Conservation (phyloP, 2,888 invertebrate genomes). For the Cerastoderma edule region DNA sequence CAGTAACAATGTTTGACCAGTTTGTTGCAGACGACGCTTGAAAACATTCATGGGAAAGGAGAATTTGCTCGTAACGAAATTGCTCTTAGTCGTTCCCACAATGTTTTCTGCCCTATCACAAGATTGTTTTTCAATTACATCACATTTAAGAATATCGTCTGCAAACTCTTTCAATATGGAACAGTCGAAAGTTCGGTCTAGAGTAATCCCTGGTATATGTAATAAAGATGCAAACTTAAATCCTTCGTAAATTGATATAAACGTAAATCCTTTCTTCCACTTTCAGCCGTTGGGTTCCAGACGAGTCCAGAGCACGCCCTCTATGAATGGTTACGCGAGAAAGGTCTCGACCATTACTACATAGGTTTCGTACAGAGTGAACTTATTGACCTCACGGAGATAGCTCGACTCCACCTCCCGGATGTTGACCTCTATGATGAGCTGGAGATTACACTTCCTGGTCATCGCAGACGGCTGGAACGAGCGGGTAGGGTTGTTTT, state of each 20-base stretch:
- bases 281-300: conserved; percentile 65
- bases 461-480: conserved; percentile 76
- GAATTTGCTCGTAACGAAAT: neutral
- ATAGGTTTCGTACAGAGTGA: conserved; percentile 76
- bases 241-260: no score
- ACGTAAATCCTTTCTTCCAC: neutral
- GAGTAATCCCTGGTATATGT: no score
- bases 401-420: conserved; percentile 72
- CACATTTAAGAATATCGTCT: no score
- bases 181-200: no score
- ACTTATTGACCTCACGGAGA: conserved; percentile 65
- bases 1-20: neutral
- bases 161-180: no score
- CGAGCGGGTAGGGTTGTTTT: conserved; percentile 71
- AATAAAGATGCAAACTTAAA: no score
- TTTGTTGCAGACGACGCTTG: neutral
- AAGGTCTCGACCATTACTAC: conserved; percentile 78
- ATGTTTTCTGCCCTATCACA: neutral
- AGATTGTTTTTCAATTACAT: no score
- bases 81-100: neutral
- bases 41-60: conserved; percentile 4
- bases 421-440: conserved; percentile 78
- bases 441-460: conserved; percentile 80
- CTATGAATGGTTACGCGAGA: conserved; percentile 74
- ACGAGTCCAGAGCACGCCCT: conserved; percentile 67